phyloP scores from a whole-genome alignment of 2,888 invertebrate species.

The Caenorhabditis parvicauda region DNA sequence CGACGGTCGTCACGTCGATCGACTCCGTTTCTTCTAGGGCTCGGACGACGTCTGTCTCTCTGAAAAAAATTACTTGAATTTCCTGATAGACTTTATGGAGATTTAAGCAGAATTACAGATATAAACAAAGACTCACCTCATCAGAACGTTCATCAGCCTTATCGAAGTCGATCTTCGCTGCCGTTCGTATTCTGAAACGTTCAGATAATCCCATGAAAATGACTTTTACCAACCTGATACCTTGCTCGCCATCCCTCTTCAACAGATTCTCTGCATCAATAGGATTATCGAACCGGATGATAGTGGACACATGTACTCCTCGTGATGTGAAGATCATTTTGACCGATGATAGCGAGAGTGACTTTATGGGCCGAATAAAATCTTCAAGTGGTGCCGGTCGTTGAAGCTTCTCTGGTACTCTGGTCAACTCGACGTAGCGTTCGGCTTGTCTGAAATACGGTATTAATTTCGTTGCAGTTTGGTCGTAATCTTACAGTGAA shows the following conservation, averaged over 20 bases:
- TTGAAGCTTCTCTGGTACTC: constrained; percentile 42
- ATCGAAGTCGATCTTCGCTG: constrained; percentile 33
- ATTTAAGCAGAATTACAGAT: too few species aligned
- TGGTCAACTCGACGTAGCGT: constrained; percentile 44
- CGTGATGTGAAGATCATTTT: constrained; percentile 41
- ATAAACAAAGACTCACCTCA: not conserved
- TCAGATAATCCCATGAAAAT: not conserved
- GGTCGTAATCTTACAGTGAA: too few species aligned
- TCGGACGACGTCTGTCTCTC: constrained; percentile 3
- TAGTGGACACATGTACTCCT: constrained; percentile 38
- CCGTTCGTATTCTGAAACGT: constrained; percentile 35
- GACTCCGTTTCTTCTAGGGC: not conserved
- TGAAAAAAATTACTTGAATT: too few species aligned
- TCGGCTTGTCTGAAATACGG: not conserved
- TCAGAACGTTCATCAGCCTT: constrained; percentile 30
- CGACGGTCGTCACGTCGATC: not conserved
- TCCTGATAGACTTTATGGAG: too few species aligned
- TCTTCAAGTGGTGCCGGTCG: constrained; percentile 37
- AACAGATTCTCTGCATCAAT: constrained; percentile 38
- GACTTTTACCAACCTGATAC: constrained; percentile 29
- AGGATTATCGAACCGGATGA: constrained; percentile 38
- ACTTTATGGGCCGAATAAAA: constrained; percentile 39
- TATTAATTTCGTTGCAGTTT: too few species aligned
- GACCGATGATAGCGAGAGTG: constrained; percentile 41
- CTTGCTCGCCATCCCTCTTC: constrained; percentile 42